A percentile compares a stretch with the other conserved stretches of the same genome.
Conservation (phyloP, 2,797 vertebrate species). For the Liparis tanakae region DNA sequence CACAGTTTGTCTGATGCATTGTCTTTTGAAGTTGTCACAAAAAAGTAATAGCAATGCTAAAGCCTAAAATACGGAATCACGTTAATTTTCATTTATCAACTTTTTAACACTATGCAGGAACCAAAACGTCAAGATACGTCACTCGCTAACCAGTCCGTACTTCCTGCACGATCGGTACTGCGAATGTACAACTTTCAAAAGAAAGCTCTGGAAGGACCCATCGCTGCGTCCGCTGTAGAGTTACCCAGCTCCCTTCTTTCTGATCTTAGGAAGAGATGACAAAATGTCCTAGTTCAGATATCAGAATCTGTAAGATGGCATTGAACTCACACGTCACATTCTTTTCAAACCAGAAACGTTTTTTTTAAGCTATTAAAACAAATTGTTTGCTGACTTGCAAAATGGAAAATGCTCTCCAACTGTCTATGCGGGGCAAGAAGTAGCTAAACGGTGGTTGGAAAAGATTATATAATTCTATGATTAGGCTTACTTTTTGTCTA, state of each 20-base stretch:
- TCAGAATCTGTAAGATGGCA: background rate
- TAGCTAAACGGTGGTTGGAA: slow-evolving; percentile 59
- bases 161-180: background rate
- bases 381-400: slow-evolving; percentile 30
- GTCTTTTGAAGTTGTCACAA: too few species aligned
- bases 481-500: slow-evolving; percentile 43
- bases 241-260: background rate
- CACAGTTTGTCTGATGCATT: too few species aligned
- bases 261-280: background rate
- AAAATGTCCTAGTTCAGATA: background rate
- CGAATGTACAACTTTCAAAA: background rate
- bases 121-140: too few species aligned
- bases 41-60: too few species aligned
- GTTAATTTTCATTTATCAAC: too few species aligned
- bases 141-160: background rate
- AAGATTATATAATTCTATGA: slow-evolving; percentile 48
- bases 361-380: background rate
- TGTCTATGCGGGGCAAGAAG: slow-evolving; percentile 43
- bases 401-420: slow-evolving; percentile 9
- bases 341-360: background rate
- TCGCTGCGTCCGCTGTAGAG: background rate
- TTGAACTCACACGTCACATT: background rate
- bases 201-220: background rate
- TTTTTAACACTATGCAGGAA: too few species aligned
- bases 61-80: too few species aligned